Conservation (phyloP, 35 echinoderm and acorn worm genomes). For the Hemicentrotus pulcherrimus region DNA sequence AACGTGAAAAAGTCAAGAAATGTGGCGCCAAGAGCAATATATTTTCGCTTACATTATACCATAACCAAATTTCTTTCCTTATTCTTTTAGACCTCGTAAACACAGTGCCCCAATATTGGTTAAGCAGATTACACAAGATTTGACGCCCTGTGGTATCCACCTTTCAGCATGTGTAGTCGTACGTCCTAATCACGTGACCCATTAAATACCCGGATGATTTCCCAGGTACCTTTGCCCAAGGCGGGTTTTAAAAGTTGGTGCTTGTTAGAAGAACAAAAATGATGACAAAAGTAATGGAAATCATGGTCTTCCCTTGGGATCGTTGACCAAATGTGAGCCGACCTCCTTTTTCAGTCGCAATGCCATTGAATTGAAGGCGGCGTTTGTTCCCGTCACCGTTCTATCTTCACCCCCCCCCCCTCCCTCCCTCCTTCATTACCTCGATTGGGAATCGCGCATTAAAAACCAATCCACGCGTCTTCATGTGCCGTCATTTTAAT, state of each 20-base stretch:
- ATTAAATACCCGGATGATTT: background rate
- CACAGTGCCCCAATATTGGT: background rate
- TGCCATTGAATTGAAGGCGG: background rate
- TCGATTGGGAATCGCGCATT: slow-evolving; percentile 27
- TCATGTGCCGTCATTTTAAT: slow-evolving; percentile 20
- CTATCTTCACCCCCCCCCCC: background rate
- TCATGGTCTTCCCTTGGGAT: background rate
- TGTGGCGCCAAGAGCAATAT: background rate
- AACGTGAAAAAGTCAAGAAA: background rate
- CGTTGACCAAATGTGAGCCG: background rate
- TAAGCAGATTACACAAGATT: background rate
- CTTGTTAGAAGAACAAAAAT: background rate
- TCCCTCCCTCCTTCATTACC: background rate
- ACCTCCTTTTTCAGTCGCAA: background rate
- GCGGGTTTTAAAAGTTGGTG: background rate
- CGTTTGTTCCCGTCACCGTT: background rate
- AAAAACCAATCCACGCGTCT: background rate
- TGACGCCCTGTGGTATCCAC: too few species aligned
- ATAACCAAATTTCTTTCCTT: background rate
- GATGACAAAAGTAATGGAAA: background rate
- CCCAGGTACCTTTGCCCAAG: background rate
- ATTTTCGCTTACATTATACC: background rate
- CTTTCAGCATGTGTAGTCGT: background rate
- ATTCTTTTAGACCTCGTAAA: background rate
- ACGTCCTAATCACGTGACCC: background rate